Percentiles rank a stretch among this genome's conserved stretches.
Evolutionary conservation across 2,888 invertebrate genomes (phyloP).

Genomic region (Pyrocoelia pectoralis): DNA sequence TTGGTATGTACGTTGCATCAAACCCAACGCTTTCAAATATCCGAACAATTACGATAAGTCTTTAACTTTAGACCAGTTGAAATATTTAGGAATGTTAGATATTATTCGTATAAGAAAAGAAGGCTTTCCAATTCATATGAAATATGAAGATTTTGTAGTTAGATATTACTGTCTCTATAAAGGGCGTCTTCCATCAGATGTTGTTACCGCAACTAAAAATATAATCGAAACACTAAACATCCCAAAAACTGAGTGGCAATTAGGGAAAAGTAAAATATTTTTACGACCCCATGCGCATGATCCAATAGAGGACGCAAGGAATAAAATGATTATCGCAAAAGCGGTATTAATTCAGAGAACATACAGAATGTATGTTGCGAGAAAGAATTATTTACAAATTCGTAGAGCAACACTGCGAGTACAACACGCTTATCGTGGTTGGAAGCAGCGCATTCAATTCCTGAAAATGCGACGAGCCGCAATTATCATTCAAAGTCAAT

Average conservation of each 20-base stretch:
- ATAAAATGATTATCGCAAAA: conserved; percentile 71
- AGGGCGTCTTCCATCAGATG: conserved; percentile 61
- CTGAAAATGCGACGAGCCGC: conserved; percentile 83
- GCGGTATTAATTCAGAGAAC: conserved; percentile 79
- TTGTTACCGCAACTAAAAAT: conserved; percentile 58
- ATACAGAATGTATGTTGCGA: conserved; percentile 72
- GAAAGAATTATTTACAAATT: conserved; percentile 72
- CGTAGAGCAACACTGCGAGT: conserved; percentile 75
- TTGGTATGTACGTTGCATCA: conserved; percentile 93
- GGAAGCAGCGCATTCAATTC: conserved; percentile 84
- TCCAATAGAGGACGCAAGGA: conserved; percentile 82
- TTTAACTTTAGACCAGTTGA: conserved; percentile 85
- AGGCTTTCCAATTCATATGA: conserved; percentile 88
- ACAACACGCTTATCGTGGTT: conserved; percentile 86
- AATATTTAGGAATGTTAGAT: conserved; percentile 92
- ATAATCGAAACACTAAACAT: conserved; percentile 72
- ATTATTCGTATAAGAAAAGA: conserved; percentile 90
- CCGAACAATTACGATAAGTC: conserved; percentile 81
- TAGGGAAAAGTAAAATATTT: conserved; percentile 88
- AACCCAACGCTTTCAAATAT: conserved; percentile 86
- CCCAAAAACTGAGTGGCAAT: conserved; percentile 84
- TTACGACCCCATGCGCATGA: conserved; percentile 83
- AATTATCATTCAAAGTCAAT: conserved; percentile 84
- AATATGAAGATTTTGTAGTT: conserved; percentile 76
- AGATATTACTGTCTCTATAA: conserved; percentile 78